These are phyloP conservation scores for Xenopus tropicalis DNA, from an alignment of 2,113 vertebrate species.

Conservation along the genomic window UCB_Xtro_10.0 CM004449.2:15816501-15817000, in stretches of 20 bases:
- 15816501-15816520: neutral
- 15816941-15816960: conserved; percentile 22
- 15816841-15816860: conserved; percentile 18
- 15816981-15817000: too few relatives aligned
- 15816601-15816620: conserved; percentile 11
- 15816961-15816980: neutral
- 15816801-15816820: conserved; percentile 9
- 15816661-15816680: conserved; percentile 40
- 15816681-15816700: conserved; percentile 39
- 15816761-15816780: conserved; percentile 21
- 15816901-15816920: neutral
- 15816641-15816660: conserved; percentile 18
- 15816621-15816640: conserved; percentile 21
- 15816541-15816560: conserved; percentile 14
- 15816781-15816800: conserved; percentile 39
- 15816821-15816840: conserved; percentile 8
- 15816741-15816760: conserved; percentile 19
- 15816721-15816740: conserved; percentile 38
- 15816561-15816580: conserved; percentile 14
- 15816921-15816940: conserved; percentile 5
- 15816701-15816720: conserved; percentile 45
- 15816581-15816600: neutral
- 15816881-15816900: conserved; percentile 20
- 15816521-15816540: conserved; percentile 20
- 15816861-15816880: conserved; percentile 30